Evolutionary conservation across 53 echinoderm and acorn worm genomes (phyloP), one percentile per base, ranked within the genome.

Genomic region (Mesocentrotus franciscanus): DNA sequence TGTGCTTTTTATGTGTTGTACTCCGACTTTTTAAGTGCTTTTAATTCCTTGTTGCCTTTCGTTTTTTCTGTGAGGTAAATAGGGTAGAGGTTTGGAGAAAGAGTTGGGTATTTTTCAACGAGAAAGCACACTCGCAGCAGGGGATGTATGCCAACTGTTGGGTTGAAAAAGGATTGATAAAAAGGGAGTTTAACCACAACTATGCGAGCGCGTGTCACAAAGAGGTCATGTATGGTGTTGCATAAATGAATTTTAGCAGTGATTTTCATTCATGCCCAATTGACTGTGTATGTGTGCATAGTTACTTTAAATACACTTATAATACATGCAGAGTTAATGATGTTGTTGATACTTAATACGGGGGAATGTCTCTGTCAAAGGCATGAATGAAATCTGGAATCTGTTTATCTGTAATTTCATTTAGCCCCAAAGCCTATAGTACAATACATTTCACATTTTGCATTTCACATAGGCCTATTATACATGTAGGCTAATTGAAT

Each of bases 261-360:
- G 87, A 87, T 87, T 87, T 87, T 87, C 87, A 87, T 87, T 87
- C 87, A 87, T 58, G 58, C 10, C 87, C 87, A 87, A 87, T 87
- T 58, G 87, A 56, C 57, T 87, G 87, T 87, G n/a, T 87, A 24
- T 18, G 27, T 87, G 27, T 87, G 87, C 58, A 58, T 87, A 87
- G 87, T 27, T 87, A 87, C 59, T 27, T 87, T 59, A 58, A 58
- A 87, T 87, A 87, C 87, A 87, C 58, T 87, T 3, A 9, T 58
- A 27, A n/a, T 12, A 58, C 12, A 26, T 57, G 58, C n/a, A 87
- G 58, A n/a, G 87, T 87, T n/a, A 27, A 87, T 87, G 58, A 58
- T 58, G 24, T 85, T 20, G 85, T 87, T 87, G 58, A 59, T 59
- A 87, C n/a, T 58, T 11, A 22, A 87, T 58, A 20, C 27, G 12